Conservation (phyloP, 1,140 invertebrate genomes). For the Cherax destructor region DNA sequence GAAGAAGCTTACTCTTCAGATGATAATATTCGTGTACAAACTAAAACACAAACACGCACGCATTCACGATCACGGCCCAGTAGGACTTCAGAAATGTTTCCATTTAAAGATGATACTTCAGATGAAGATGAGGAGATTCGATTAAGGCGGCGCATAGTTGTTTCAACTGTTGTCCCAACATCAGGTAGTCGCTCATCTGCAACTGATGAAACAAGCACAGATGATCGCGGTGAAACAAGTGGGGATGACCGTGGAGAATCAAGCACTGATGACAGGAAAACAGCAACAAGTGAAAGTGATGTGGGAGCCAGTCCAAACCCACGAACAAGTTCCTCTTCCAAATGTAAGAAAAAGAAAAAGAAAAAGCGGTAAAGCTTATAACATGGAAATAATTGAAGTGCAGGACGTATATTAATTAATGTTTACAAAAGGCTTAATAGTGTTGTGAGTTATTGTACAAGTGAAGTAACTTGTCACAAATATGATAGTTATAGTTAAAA, state of each 20-base stretch:
- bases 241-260: conserved; percentile 58
- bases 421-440: background rate
- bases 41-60: conserved; percentile 24
- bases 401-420: background rate
- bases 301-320: conserved; percentile 57
- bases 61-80: conserved; percentile 45
- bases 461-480: background rate
- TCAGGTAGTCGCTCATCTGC: conserved; percentile 25
- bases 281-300: conserved; percentile 61
- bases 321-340: conserved; percentile 40
- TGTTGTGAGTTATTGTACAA: background rate
- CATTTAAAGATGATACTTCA: conserved; percentile 59
- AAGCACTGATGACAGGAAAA: conserved; percentile 56
- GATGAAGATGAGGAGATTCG: conserved; percentile 47
- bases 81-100: conserved; percentile 59
- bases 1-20: conserved; percentile 63
- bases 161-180: conserved; percentile 20
- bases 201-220: conserved; percentile 49
- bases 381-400: background rate
- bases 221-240: conserved; percentile 59
- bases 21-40: conserved; percentile 35
- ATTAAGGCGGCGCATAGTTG: conserved; percentile 27
- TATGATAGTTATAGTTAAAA: background rate
- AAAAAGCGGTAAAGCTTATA: conserved; percentile 42
- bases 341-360: conserved; percentile 61